phyloP scores from a whole-genome alignment of 2,888 invertebrate species.

The Pseudococcus longispinus region DNA sequence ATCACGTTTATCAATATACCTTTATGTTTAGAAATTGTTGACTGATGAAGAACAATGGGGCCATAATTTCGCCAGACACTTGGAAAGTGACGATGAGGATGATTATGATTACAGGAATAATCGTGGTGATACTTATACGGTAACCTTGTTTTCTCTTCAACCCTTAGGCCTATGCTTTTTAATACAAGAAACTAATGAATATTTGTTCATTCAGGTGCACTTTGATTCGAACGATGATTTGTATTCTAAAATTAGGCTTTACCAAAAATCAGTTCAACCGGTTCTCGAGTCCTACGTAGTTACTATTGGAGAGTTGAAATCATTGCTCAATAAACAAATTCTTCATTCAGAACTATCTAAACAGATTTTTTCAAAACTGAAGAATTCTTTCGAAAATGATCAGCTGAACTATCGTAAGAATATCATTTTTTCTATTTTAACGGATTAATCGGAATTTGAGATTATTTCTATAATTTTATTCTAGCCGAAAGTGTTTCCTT shows the following conservation, averaged over 20 bases:
- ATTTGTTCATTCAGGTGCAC: slow-evolving; percentile 4
- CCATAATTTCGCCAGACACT: slow-evolving; percentile 66
- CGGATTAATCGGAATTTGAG: neutral
- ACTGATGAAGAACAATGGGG: slow-evolving; percentile 68
- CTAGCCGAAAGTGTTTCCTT: slow-evolving; percentile 86
- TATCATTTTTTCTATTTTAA: neutral
- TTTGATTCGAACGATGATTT: neutral
- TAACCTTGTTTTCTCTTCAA: neutral
- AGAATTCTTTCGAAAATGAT: neutral
- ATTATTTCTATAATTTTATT: neutral
- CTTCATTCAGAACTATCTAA: neutral
- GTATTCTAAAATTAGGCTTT: neutral
- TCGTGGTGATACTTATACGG: slow-evolving; percentile 19
- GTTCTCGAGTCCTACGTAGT: slow-evolving; percentile 21
- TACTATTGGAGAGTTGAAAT: neutral
- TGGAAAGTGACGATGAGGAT: slow-evolving; percentile 65
- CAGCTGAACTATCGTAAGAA: slow-evolving; percentile 42
- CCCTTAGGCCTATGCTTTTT: no score
- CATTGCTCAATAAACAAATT: neutral
- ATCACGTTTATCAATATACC: neutral
- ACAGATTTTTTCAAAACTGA: neutral
- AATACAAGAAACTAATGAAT: neutral
- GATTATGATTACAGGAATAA: slow-evolving; percentile 62
- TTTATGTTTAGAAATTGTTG: slow-evolving; percentile 60
- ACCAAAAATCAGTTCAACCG: neutral